These are phyloP conservation scores for Panthera uncia DNA, from an alignment of 2,113 vertebrate genomes.

Conservation along the genomic window DNA sequence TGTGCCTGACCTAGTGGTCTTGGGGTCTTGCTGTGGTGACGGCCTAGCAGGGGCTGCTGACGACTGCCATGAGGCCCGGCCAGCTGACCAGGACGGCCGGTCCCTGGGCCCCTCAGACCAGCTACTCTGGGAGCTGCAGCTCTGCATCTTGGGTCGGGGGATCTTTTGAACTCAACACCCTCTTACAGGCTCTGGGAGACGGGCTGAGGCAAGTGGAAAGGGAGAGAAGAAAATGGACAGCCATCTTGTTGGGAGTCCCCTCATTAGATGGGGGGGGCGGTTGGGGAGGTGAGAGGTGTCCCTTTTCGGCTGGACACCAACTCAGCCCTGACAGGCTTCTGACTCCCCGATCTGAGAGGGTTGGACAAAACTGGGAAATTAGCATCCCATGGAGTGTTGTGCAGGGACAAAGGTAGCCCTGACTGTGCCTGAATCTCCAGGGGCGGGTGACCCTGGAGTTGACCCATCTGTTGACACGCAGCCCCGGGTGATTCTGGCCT, in stretches of 20 bases:
- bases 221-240: fast-evolving
- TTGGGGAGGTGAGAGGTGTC: fast-evolving
- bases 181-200: not conserved
- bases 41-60: not conserved
- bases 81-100: fast-evolving
- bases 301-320: not conserved
- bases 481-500: not conserved
- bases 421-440: fast-evolving
- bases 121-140: not conserved
- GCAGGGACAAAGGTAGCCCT: not conserved
- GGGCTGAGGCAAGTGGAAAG: not conserved
- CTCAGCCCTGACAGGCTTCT: not conserved
- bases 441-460: too few relatives aligned
- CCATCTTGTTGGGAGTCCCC: not conserved
- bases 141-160: not conserved
- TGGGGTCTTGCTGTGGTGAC: fast-evolving
- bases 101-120: not conserved
- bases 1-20: fast-evolving
- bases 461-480: fast-evolving
- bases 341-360: not conserved
- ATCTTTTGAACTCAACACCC: not conserved
- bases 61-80: fast-evolving
- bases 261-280: fast-evolving
- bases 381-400: not conserved
- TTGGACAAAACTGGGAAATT: fast-evolving